Conservation (phyloP, 2,888 invertebrate genomes). For the Ferdinandea cuprea region DNA sequence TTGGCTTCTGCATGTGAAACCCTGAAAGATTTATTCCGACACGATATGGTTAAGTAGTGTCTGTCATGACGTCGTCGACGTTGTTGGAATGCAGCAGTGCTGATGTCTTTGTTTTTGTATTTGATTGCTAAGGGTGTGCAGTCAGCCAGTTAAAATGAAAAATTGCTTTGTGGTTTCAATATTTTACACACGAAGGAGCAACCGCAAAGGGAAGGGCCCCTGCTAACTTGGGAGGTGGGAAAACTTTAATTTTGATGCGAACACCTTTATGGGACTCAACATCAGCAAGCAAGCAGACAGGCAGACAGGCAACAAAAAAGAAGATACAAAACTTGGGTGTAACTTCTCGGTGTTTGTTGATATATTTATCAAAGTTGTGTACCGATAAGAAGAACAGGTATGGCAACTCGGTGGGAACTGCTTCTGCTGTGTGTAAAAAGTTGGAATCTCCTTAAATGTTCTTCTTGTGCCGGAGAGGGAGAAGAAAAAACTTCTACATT, state of each 20-base stretch:
- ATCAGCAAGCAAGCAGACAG: neutral
- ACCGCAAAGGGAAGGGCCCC: neutral
- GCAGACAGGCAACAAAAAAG: neutral
- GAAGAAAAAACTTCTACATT: conserved; percentile 22
- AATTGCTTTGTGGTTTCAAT: conserved; percentile 42
- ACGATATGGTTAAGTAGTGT: conserved; percentile 57
- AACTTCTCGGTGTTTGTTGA: conserved; percentile 59
- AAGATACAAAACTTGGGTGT: conserved; percentile 41
- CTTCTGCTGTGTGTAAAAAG: conserved; percentile 23
- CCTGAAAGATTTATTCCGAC: conserved; percentile 49
- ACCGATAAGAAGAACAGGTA: conserved; percentile 54
- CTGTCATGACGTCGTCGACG: conserved; percentile 56
- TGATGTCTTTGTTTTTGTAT: conserved; percentile 39
- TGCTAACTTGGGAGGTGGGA: conserved; percentile 11
- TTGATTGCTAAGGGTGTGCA: conserved; percentile 34
- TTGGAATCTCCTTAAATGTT: conserved; percentile 51
- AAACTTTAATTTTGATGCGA: conserved; percentile 61
- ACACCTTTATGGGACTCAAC: conserved; percentile 23
- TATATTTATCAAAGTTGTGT: conserved; percentile 62
- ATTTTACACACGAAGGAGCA: conserved; percentile 10
- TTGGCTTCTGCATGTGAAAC: conserved; percentile 32
- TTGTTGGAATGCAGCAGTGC: conserved; percentile 5
- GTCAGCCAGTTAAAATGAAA: conserved; percentile 55
- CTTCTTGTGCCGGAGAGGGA: neutral
- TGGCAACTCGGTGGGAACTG: neutral